Evolutionary conservation across 2,797 vertebrate species (phyloP).

Genomic region (Benthosema pterotum): DNA sequence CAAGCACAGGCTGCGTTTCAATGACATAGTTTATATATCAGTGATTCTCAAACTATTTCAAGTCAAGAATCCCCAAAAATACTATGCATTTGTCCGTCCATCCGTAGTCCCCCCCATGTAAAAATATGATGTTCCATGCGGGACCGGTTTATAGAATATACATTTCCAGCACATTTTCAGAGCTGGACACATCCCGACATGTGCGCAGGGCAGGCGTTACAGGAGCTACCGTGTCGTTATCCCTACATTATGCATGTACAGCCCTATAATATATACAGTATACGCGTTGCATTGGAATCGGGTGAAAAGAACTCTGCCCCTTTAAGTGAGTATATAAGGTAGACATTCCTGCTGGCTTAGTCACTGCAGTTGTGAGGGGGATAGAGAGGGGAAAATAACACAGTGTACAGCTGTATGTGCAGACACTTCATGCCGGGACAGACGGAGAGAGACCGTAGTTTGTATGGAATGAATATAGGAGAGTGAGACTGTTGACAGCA

Average conservation of each 20-base stretch:
- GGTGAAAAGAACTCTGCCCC: slow-evolving; percentile 65
- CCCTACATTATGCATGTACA: slow-evolving; percentile 22
- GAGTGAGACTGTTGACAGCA: slow-evolving; percentile 29
- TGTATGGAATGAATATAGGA: slow-evolving; percentile 62
- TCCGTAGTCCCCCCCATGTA: no score
- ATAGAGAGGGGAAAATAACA: slow-evolving; percentile 78
- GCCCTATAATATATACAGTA: slow-evolving; percentile 19
- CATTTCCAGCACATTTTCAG: no score
- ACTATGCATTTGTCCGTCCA: no score
- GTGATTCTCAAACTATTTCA: no score
- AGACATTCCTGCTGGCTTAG: slow-evolving; percentile 87
- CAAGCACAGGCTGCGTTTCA: no score
- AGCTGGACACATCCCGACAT: neutral
- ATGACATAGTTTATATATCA: no score
- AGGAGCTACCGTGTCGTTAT: slow-evolving; percentile 16
- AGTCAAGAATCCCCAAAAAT: no score
- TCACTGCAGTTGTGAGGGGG: slow-evolving; percentile 83
- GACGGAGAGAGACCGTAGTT: slow-evolving; percentile 69
- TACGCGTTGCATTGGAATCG: slow-evolving; percentile 10
- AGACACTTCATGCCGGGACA: slow-evolving; percentile 62
- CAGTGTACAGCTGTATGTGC: slow-evolving; percentile 75
- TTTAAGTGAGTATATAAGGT: slow-evolving; percentile 85
- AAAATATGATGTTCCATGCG: no score
- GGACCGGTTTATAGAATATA: no score
- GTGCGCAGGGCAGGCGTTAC: slow-evolving; percentile 3